Percentiles rank a stretch among this genome's conserved stretches.
These are phyloP conservation scores for Pachycephala philippinensis DNA, from an alignment of 2,113 vertebrate genomes.

Conservation along the genomic window DNA sequence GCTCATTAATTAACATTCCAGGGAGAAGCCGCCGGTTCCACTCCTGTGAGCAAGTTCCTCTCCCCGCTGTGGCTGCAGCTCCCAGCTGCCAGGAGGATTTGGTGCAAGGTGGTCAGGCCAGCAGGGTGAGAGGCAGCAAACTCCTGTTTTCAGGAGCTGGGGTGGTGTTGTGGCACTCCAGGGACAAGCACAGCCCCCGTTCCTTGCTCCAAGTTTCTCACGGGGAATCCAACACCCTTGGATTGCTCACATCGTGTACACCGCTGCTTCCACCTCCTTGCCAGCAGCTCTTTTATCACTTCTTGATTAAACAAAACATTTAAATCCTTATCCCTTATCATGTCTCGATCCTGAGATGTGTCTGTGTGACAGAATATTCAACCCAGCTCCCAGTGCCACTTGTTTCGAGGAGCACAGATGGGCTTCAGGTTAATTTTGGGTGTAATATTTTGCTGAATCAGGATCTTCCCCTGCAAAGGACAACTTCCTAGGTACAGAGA, in stretches of 20 bases:
- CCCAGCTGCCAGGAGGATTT: neutral
- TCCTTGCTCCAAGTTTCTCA: neutral
- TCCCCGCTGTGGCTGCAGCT: neutral
- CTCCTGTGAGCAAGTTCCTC: neutral
- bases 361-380: neutral
- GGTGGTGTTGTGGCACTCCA: neutral
- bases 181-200: rapidly evolving
- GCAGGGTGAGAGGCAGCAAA: neutral
- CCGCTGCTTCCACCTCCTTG: neutral
- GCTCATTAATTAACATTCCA: neutral
- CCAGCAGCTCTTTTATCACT: neutral
- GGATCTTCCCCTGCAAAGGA: neutral
- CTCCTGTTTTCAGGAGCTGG: neutral
- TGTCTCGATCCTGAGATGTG: neutral
- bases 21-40: neutral
- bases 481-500: neutral
- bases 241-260: neutral
- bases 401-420: neutral
- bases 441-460: neutral
- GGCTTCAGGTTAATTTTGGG: neutral
- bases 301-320: neutral
- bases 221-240: rapidly evolving
- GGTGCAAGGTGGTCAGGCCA: neutral
- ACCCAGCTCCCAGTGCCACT: neutral
- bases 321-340: neutral